These are phyloP conservation scores for Mormyrops boulengeri DNA, from an alignment of 2,797 vertebrate species.

Conservation along the genomic window DNA sequence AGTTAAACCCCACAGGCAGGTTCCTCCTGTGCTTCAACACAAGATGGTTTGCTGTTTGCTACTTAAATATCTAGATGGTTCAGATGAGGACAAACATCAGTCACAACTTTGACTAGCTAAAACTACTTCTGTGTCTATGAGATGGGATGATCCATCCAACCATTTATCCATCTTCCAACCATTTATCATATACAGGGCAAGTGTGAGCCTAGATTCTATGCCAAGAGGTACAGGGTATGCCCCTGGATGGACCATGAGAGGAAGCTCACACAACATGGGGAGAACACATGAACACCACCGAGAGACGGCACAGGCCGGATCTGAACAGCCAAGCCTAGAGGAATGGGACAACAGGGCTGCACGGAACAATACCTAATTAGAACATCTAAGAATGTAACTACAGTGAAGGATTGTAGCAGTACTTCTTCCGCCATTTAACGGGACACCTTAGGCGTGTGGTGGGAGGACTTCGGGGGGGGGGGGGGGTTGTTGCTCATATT, in stretches of 20 bases:
- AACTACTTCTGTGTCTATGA: background rate
- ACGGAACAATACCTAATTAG: background rate
- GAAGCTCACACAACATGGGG: background rate
- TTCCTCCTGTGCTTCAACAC: background rate
- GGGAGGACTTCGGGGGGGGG: background rate
- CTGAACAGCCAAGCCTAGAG: background rate
- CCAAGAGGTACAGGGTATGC: background rate
- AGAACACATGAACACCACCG: background rate
- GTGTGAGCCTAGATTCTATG: background rate
- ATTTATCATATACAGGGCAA: background rate
- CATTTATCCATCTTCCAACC: background rate
- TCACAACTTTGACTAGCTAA: background rate
- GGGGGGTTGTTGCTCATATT: background rate
- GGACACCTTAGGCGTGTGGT: slow-evolving; percentile 13
- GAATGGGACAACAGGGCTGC: background rate
- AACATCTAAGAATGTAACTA: background rate
- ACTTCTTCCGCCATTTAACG: background rate
- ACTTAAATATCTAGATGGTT: background rate
- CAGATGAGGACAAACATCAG: background rate
- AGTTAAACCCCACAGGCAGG: background rate
- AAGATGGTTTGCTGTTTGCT: background rate
- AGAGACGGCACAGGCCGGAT: background rate
- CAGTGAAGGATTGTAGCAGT: background rate
- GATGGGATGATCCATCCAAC: background rate
- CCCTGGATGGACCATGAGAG: background rate